Evolutionary conservation across 2,888 invertebrate genomes (phyloP), one percentile per base, ranked within the genome.

Genomic region (Sclerodermus sp.): DNA sequence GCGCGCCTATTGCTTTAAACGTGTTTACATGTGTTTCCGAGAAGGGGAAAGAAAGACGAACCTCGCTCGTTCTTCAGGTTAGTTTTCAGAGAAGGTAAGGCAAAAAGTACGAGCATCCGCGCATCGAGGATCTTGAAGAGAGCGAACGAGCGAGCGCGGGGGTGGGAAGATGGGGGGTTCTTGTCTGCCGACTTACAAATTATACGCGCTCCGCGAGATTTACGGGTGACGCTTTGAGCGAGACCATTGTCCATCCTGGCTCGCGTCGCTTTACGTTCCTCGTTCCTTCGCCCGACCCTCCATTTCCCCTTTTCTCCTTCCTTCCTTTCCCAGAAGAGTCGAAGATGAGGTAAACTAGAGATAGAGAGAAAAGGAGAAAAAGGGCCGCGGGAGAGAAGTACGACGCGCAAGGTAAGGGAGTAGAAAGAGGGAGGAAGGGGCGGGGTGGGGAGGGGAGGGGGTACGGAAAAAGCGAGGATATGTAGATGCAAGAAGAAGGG

Each of bases 131-230:
- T 23, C 23, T 23, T 23, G 23, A 23, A 23, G 23, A 23, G 23
- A 23, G 23, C 3, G 23, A 23, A 8, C 3, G 23, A 23, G 23
- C 3, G 23, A 23, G 23, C 8, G 8, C 3, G 4, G 23, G 23
- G 3, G 23, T 3, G 23, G 23, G 23, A 23, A 8, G 23, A 23
- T 8, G 23, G 23, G 23, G 23, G 23, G 4, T 8, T 64, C 67
- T n/a, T 34, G 34, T 12, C 76, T 76, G 74, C 75, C 76, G 76
- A 74, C 74, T 76, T 76, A 77, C 76, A 77, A 77, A 77, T 77
- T 77, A 77, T 77, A 76, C 76, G 74, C 76, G 73, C 71, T 75
- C 72, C 68, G 69, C 73, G 74, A 77, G 77, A 77, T 77, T 77
- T 77, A 77, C 77, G 76, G 63, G 76, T 77, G 77, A 75, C 75